Conservation (phyloP, 2,888 invertebrate genomes). For the Drosophila incognita region DNA sequence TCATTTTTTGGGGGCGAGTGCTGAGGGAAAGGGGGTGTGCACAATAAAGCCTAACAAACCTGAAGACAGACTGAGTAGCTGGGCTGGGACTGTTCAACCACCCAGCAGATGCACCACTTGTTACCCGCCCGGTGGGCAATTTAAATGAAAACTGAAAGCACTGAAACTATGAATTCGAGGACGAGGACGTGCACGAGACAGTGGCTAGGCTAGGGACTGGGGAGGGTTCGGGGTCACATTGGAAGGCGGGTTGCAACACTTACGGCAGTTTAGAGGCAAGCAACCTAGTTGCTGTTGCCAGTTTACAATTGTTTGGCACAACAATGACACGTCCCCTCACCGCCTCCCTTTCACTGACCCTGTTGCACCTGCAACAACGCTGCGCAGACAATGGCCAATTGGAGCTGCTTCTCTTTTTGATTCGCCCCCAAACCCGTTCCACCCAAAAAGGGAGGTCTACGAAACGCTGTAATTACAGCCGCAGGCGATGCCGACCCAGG, state of each 20-base stretch:
- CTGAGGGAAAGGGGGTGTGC: background rate
- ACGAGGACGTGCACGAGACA: background rate
- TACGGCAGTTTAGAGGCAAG: slow-evolving; percentile 67
- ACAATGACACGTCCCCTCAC: slow-evolving; percentile 37
- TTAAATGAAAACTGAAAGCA: slow-evolving; percentile 26
- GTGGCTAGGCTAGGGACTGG: background rate
- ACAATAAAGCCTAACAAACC: slow-evolving; percentile 74
- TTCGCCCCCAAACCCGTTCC: slow-evolving; percentile 11
- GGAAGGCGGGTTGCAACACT: slow-evolving; percentile 42
- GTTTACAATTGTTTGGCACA: slow-evolving; percentile 67
- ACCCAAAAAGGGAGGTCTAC: slow-evolving; percentile 8
- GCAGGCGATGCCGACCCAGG: slow-evolving; percentile 38
- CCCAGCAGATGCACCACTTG: slow-evolving; percentile 21
- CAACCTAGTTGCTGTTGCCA: slow-evolving; percentile 37
- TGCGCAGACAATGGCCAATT: slow-evolving; percentile 73
- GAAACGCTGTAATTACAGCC: slow-evolving; percentile 74
- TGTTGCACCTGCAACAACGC: slow-evolving; percentile 44
- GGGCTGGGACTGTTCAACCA: background rate
- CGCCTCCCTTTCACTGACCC: slow-evolving; percentile 14
- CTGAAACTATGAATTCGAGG: slow-evolving; percentile 3
- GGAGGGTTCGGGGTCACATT: background rate
- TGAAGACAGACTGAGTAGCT: slow-evolving; percentile 39
- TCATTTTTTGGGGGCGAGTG: slow-evolving; percentile 4
- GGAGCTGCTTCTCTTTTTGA: slow-evolving; percentile 37
- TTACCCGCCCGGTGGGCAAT: slow-evolving; percentile 25